Evolutionary conservation across 2,797 vertebrate species (phyloP).

Genomic region (Phrynocephalus guinanensis): DNA sequence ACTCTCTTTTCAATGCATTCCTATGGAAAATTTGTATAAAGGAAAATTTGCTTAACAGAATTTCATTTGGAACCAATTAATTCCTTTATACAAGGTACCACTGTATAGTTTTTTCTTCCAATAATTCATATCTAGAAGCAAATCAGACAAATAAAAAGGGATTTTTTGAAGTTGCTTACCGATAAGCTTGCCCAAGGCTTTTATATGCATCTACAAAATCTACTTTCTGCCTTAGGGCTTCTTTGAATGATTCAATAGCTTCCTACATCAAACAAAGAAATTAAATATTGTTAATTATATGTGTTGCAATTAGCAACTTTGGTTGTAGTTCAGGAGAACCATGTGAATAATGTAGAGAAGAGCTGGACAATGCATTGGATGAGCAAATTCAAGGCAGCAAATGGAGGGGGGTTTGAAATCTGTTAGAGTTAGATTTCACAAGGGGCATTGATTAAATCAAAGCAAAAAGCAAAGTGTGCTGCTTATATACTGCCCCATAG

Average conservation of each 20-base stretch:
- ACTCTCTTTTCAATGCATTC: too few relatives aligned
- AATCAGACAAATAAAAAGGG: not conserved
- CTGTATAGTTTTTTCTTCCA: not conserved
- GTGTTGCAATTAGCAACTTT: not conserved
- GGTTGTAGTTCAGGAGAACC: not conserved
- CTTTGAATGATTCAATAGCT: constrained; percentile 97
- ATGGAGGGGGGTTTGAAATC: not conserved
- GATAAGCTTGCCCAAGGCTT: constrained; percentile 97
- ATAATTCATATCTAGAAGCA: not conserved
- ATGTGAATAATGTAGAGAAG: constrained; percentile 2
- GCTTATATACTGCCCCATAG: too few relatives aligned
- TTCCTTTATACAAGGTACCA: too few relatives aligned
- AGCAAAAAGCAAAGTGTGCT: too few relatives aligned
- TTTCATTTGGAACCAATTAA: too few relatives aligned
- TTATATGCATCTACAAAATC: constrained; percentile 98
- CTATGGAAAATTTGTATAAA: too few relatives aligned
- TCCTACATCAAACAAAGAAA: constrained; percentile 80
- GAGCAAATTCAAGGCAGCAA: not conserved
- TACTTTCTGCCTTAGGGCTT: constrained; percentile 93
- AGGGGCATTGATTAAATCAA: too few relatives aligned
- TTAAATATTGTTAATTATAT: not conserved
- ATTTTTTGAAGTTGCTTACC: constrained; percentile 77
- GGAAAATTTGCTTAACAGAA: too few relatives aligned
- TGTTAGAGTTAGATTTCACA: too few relatives aligned
- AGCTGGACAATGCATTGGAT: not conserved